Conservation (phyloP, 1,140 invertebrate species). For the Meloidogyne chitwoodi region DNA sequence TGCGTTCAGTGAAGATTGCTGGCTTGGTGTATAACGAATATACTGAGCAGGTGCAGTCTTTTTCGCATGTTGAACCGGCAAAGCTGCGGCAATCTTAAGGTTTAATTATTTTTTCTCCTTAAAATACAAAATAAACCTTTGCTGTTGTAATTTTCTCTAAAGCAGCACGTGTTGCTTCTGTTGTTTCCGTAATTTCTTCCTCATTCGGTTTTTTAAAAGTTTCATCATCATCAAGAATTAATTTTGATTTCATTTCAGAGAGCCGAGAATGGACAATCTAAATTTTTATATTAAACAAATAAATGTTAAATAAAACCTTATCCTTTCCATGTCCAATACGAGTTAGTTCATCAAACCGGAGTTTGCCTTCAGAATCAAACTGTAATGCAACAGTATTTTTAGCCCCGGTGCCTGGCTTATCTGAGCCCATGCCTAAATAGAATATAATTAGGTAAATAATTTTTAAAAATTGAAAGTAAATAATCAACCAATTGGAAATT, state of each 20-base stretch:
- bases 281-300: constrained; percentile 22
- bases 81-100: constrained; percentile 70
- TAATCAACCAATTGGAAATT: constrained; percentile 89
- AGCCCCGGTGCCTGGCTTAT: constrained; percentile 68
- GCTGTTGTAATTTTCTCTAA: constrained; percentile 56
- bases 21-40: constrained; percentile 81
- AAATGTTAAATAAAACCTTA: constrained; percentile 68
- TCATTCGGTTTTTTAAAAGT: constrained; percentile 77
- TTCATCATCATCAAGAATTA: constrained; percentile 83
- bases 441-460: background rate
- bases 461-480: background rate
- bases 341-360: constrained; percentile 93
- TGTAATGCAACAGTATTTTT: constrained; percentile 83
- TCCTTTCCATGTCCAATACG: constrained; percentile 90
- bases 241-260: constrained; percentile 83
- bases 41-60: constrained; percentile 84
- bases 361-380: constrained; percentile 78
- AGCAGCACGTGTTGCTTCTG: constrained; percentile 68
- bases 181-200: constrained; percentile 78
- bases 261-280: constrained; percentile 91
- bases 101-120: background rate
- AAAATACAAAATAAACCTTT: constrained; percentile 32
- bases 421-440: constrained; percentile 61
- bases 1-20: constrained; percentile 70
- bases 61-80: constrained; percentile 85